Percentiles rank a stretch among this genome's conserved stretches.
phyloP scores from a whole-genome alignment of 1,140 invertebrate species.

The Drosophila obscura region DNA sequence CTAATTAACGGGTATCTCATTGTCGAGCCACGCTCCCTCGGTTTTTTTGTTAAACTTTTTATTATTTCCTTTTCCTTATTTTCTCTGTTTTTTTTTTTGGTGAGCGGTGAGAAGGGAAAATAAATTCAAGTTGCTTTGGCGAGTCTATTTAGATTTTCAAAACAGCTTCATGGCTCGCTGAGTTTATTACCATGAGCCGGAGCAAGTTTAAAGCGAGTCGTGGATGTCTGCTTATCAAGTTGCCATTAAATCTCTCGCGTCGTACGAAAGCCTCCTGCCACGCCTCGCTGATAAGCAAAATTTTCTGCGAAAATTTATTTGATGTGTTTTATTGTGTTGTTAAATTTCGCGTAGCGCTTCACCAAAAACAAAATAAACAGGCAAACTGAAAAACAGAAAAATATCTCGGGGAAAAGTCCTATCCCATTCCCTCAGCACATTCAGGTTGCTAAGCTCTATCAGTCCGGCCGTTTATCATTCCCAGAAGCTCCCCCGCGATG shows the following conservation, averaged over 20 bases:
- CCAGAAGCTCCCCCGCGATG: constrained; percentile 30
- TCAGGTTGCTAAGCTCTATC: constrained; percentile 65
- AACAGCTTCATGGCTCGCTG: constrained; percentile 67
- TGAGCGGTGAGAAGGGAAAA: constrained; percentile 15
- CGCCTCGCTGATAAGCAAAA: constrained; percentile 70
- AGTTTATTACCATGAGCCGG: constrained; percentile 65
- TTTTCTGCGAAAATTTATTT: constrained; percentile 77
- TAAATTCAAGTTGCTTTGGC: constrained; percentile 69
- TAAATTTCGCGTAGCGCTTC: constrained; percentile 69
- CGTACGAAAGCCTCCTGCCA: constrained; percentile 20
- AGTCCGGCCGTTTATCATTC: constrained; percentile 68
- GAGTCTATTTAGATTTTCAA: constrained; percentile 77
- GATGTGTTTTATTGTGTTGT: constrained; percentile 77
- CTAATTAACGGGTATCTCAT: not conserved
- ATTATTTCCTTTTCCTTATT: constrained; percentile 3
- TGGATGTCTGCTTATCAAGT: constrained; percentile 66
- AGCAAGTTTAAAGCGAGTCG: constrained; percentile 65
- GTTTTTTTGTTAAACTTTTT: constrained; percentile 22
- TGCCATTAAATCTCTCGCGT: constrained; percentile 70
- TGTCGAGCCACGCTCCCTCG: not conserved
- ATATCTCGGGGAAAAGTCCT: not conserved
- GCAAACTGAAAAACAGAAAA: constrained; percentile 12
- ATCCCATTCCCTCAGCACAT: constrained; percentile 7
- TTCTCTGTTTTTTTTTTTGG: constrained; percentile 4
- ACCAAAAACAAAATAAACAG: constrained; percentile 33